Evolutionary conservation across 2,113 vertebrate genomes (phyloP), one percentile per base, ranked within the genome.

Genomic region (Platysternon megacephalum): DNA sequence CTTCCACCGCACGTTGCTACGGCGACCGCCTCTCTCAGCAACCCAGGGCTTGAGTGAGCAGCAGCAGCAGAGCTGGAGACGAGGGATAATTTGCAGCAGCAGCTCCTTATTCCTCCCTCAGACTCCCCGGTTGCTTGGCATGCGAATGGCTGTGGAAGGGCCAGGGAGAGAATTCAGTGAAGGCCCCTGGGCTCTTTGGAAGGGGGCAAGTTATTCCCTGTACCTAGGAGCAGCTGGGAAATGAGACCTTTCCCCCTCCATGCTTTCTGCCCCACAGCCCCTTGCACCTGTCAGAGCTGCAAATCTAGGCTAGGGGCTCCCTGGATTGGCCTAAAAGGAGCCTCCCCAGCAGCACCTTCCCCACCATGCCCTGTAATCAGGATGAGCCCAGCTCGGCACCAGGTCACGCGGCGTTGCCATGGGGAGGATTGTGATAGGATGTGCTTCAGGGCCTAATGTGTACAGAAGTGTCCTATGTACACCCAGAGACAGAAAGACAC

Each of bases 21-120:
- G 94, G 97, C 94, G 96, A 97, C 97, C 84, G 95, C 93, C 97
- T 85, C 97, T 93, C 94, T 16, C 94, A 58, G 94, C 96, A 95
- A 26, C 87, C 88, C 12, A 16, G 48, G 5, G 72, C 95, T 72
- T 82, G 81, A 84, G 94, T 89, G 81, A 83, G 81, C 53, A 58
- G 65, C 35, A 46, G 61, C 42, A 79, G 82, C 74, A 17, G 55
- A 17, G 39, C 72, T 24, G 72, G 29, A 55, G 52, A 51, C 3
- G n/a, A 1, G 61, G 82, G 82, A 93, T 87, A 88, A 42, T n/a
- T 76, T 32, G 94, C 94, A 2, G 87, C 85, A 92, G 74, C 79
- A 1, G 78, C 85, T 53, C 74, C 8, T 16, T 84, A 21, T 2
- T 48, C 58, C 79, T 49, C 24, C 35, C 1, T 42, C 42, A 44